A percentile compares a stretch with the other conserved stretches of the same genome.
phyloP scores from a whole-genome alignment of 2,888 invertebrate species.

The Dysmachus trigonus region DNA sequence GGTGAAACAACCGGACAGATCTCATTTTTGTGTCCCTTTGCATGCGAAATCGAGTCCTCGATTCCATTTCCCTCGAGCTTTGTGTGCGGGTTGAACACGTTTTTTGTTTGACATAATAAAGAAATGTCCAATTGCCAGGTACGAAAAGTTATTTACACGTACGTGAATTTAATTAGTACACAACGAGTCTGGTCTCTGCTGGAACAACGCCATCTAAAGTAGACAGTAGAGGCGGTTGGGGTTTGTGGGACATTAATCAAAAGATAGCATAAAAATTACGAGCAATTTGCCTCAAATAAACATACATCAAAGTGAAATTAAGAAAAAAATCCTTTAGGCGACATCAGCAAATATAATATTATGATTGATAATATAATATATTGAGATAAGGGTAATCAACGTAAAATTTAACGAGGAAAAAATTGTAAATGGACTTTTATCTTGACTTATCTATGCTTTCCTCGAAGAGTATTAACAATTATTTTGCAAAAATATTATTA shows the following conservation, averaged over 20 bases:
- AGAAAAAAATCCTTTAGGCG: neutral
- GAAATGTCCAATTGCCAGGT: neutral
- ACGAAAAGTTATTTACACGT: neutral
- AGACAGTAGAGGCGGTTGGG: neutral
- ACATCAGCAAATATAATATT: neutral
- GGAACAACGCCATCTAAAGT: neutral
- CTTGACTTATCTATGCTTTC: too few relatives aligned
- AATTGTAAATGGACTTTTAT: too few relatives aligned
- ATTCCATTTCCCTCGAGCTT: neutral
- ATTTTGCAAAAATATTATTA: too few relatives aligned
- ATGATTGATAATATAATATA: neutral
- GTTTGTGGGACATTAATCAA: neutral
- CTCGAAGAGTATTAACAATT: too few relatives aligned
- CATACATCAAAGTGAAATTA: neutral
- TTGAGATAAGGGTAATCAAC: too few relatives aligned
- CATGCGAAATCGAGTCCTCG: neutral
- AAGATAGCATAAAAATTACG: neutral
- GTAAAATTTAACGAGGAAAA: too few relatives aligned
- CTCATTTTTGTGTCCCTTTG: neutral
- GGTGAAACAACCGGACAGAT: neutral
- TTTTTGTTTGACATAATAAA: neutral
- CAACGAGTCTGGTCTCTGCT: neutral
- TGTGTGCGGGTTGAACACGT: neutral
- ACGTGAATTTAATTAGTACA: neutral
- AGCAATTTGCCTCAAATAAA: neutral